Percentiles rank a stretch among this genome's conserved stretches.
Conservation (phyloP, 2,113 vertebrate genomes). For the Peromyscus californicus region DNA sequence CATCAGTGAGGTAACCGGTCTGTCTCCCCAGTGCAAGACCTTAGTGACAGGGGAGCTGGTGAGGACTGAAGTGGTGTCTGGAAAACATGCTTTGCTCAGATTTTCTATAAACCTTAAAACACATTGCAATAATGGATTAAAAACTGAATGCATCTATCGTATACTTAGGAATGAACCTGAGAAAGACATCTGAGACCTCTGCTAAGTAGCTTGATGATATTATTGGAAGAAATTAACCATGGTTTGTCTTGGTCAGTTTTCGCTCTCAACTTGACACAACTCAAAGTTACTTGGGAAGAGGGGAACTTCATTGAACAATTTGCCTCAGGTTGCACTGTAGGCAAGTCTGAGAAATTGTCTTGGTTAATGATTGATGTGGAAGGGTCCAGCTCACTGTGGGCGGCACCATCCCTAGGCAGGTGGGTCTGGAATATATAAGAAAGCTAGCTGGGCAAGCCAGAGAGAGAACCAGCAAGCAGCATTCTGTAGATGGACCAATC, state of each 20-base stretch:
- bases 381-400: not conserved
- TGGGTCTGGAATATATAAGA: not conserved
- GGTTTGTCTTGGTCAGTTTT: not conserved
- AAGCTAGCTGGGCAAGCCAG: not conserved
- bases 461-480: not conserved
- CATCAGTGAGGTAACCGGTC: not conserved
- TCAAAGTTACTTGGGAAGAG: not conserved
- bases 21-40: not conserved
- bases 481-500: no score
- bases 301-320: not conserved
- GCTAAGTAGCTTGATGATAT: not conserved
- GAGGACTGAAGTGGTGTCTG: fast-evolving
- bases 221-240: not conserved
- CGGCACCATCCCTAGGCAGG: not conserved
- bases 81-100: not conserved
- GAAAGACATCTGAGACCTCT: not conserved
- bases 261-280: not conserved
- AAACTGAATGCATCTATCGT: not conserved
- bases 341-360: not conserved
- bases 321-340: not conserved
- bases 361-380: not conserved
- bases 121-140: not conserved
- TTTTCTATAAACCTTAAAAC: not conserved
- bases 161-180: not conserved
- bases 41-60: not conserved